phyloP scores from a whole-genome alignment of 1,140 invertebrate genomes.

The Hydropsyche tenuis region DNA sequence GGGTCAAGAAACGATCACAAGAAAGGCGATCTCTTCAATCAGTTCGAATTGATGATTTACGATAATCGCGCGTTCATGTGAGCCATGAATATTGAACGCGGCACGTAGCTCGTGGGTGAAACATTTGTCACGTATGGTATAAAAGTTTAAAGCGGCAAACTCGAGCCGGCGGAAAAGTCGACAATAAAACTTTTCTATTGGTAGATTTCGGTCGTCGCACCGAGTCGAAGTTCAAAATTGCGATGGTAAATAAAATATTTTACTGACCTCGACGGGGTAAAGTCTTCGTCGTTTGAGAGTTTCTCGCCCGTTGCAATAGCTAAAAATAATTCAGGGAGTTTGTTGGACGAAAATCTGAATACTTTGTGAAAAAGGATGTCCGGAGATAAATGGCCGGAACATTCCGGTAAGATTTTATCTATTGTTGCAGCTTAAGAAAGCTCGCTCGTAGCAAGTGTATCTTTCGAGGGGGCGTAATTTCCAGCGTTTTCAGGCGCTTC shows the following conservation, averaged over 20 bases:
- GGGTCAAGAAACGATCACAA: too few relatives aligned
- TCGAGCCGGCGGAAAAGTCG: not conserved
- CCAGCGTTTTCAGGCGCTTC: not conserved
- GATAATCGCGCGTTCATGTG: too few relatives aligned
- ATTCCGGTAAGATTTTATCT: slow-evolving; percentile 27
- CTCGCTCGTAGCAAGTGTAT: not conserved
- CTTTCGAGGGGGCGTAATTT: not conserved
- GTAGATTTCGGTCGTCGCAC: not conserved
- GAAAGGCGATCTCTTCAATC: too few relatives aligned
- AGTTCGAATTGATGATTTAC: too few relatives aligned
- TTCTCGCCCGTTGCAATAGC: not conserved
- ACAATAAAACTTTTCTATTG: not conserved
- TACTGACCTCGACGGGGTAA: too few relatives aligned
- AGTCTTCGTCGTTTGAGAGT: too few relatives aligned
- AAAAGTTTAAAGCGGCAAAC: slow-evolving; percentile 2
- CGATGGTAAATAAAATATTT: too few relatives aligned
- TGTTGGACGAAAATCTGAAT: not conserved
- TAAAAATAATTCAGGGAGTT: not conserved
- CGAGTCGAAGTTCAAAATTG: not conserved
- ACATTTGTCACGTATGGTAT: not conserved
- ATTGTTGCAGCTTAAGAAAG: slow-evolving; percentile 17
- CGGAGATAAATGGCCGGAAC: slow-evolving; percentile 27
- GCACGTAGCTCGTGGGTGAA: not conserved
- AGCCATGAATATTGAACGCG: too few relatives aligned
- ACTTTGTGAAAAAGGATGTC: slow-evolving; percentile 16